Evolutionary conservation across 1,140 invertebrate species (phyloP), one percentile per base, ranked within the genome.

Genomic region (Drosophila tropicalis): DNA sequence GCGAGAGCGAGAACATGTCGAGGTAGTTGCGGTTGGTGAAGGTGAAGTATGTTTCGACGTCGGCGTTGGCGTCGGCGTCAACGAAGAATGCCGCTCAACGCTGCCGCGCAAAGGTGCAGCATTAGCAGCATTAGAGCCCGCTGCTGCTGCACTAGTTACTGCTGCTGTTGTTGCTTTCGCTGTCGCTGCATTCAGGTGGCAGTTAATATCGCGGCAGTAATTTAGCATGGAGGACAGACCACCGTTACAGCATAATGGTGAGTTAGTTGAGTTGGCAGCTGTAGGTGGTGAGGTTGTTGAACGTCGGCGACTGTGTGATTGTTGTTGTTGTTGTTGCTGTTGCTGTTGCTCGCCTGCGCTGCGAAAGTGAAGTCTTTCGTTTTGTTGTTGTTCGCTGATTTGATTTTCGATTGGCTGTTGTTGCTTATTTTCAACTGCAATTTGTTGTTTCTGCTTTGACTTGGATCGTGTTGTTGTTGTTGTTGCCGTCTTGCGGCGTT

Each of bases 301-400:
- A 62, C 39, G 29, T 5, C 5, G 60, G 47, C 47, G 39, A 29
- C 32, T 51, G 7, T 44, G 41, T 66, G 56, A 32, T 36, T 39
- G 66, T 61, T 40, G 61, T 19, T 71, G 72, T 34, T 67, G 57
- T 58, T 41, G 57, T 25, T 76, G 76, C 62, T 70, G 72, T 83
- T 79, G 80, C 81, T 90, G 80, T 71, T 67, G 70, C 68, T 71
- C 69, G 72, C 68, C 34, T 71, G 67, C 13, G 17, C 47, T 34
- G 67, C 78, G 81, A 79, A 89, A 90, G 83, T 90, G 89, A 90
- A 90, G 87, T 90, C 87, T 90, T 90, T 90, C 89, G 87, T 90
- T 91, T 89, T 67, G 67, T 54, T 90, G 89, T 89, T 67, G 67
- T 54, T 86, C 79, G 54, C 76, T 65, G 72, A 64, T 74, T 74